These are phyloP conservation scores for Spodoptera frugiperda DNA, from an alignment of 1,140 invertebrate genomes.

Conservation along the genomic window DNA sequence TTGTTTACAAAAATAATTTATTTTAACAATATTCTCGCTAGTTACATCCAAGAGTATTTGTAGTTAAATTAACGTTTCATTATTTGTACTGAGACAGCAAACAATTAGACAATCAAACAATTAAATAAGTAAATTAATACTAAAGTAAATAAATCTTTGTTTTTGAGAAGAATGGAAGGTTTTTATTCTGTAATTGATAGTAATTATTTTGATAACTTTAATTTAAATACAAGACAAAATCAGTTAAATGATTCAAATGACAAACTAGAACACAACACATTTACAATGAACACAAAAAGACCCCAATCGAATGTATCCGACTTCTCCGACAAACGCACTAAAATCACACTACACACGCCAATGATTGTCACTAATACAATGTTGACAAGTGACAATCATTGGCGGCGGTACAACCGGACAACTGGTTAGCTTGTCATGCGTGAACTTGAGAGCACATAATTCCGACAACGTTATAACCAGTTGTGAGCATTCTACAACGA, in stretches of 20 bases:
- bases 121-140: background rate
- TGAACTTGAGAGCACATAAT: background rate
- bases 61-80: constrained; percentile 17
- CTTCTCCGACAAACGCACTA: no score
- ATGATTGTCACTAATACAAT: no score
- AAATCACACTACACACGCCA: no score
- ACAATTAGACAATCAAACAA: background rate
- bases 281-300: no score
- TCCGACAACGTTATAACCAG: constrained; percentile 19
- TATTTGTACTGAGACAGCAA: constrained; percentile 5
- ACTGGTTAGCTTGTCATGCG: constrained; percentile 19
- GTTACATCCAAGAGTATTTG: background rate
- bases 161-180: no score
- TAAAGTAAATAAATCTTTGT: no score
- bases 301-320: no score
- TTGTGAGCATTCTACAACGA: constrained; percentile 55
- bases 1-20: constrained; percentile 42
- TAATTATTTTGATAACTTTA: no score
- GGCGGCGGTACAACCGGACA: background rate
- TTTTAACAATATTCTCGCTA: constrained; percentile 8
- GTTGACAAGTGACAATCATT: constrained; percentile 12
- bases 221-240: no score
- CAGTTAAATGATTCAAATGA: no score
- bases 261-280: no score
- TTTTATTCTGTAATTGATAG: no score